Evolutionary conservation across 2,888 invertebrate species (phyloP), one percentile per base, ranked within the genome.

Genomic region (Latrodectus elegans): DNA sequence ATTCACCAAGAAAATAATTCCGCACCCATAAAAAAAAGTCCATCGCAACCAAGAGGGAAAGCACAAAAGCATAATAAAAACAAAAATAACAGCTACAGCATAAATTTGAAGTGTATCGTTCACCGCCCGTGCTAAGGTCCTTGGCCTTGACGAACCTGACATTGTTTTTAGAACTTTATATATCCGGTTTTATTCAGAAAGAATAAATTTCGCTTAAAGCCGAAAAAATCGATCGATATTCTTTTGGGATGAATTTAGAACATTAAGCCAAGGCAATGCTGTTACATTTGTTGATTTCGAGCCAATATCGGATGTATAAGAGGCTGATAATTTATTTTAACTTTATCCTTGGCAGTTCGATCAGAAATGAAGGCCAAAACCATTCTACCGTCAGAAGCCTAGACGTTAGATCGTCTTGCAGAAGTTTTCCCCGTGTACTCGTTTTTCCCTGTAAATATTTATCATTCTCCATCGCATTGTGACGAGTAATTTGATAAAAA

Each of bases 31-130:
- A 51, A 87, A 70, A n/a, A 65, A 53, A 22, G 38, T 17, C 86
- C 81, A 82, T 38, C 76, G 15, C 14, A 87, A 17, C 81, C 81
- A 87, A 10, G 75, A 77, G 4, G 86, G 86, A 0, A 87, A 8
- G 3, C 81, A 72, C 12, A 77, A 0, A 9, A 87, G 60, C 11
- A 81, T 15, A 15, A 81, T 65, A 4, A 87, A 26, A 17, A 55
- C 73, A 11, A 81, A 52, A 17, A 87, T 72, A 11, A 55, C 77
- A 1, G 86, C 65, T 4, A 81, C 81, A 9, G 71, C 77, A 53
- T 87, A 77, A 12, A 80, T 73, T 49, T 76, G 76, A 8, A 73
- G 12, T 14, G 73, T 60, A 15, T 75, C 60, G 38, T 75, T 71
- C n/a, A 77, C 77, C 9, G 86, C 81, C 1, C 80, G 75, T 8